Conservation (phyloP, 2,797 vertebrate species). For the Xiphophorus birchmanni region DNA sequence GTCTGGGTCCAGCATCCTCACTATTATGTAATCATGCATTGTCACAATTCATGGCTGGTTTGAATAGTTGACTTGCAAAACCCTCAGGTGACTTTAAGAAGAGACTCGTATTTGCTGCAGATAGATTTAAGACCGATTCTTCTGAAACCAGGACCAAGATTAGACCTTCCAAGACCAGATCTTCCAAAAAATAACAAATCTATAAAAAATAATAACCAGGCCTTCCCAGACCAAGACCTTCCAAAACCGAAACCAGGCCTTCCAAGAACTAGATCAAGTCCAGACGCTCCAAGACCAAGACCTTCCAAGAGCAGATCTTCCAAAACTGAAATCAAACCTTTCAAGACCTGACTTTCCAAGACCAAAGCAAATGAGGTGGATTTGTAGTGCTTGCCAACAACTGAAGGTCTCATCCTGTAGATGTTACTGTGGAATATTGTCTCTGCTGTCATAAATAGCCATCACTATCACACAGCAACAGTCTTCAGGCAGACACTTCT, state of each 20-base stretch:
- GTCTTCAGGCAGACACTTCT: background rate
- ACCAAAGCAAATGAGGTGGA: background rate
- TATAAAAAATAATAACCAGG: no score
- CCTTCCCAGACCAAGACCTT: no score
- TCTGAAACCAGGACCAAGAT: no score
- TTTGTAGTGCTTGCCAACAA: background rate
- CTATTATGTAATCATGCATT: background rate
- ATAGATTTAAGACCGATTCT: no score
- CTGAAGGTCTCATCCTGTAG: background rate
- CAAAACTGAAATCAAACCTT: no score
- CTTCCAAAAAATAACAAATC: no score
- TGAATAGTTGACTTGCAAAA: background rate
- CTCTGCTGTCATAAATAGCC: background rate
- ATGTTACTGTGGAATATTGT: background rate
- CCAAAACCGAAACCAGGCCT: no score
- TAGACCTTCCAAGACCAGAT: no score
- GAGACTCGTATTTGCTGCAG: background rate
- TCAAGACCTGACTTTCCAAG: no score
- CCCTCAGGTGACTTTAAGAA: background rate
- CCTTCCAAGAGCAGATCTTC: background rate
- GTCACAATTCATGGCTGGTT: background rate
- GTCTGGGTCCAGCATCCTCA: background rate
- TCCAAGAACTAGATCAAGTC: no score
- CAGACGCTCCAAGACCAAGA: background rate
- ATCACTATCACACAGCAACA: background rate